Percentiles rank a stretch among this genome's conserved stretches.
These are phyloP conservation scores for Diplolepis rosae DNA, from an alignment of 2,888 invertebrate genomes.

Conservation along the genomic window DNA sequence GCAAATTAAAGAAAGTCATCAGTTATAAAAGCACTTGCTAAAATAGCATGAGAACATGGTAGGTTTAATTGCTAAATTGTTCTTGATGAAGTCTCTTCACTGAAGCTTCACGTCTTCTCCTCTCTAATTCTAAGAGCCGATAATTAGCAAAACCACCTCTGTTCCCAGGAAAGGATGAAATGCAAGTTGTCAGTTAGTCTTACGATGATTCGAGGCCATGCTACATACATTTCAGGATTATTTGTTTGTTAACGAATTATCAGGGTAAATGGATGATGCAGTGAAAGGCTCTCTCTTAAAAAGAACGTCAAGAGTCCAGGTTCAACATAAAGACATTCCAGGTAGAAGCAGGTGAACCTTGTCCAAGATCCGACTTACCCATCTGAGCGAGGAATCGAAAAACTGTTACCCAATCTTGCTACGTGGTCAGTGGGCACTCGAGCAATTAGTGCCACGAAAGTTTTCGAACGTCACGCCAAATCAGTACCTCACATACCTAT, in stretches of 20 bases:
- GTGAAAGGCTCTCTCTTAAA: slow-evolving; percentile 42
- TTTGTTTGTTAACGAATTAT: slow-evolving; percentile 45
- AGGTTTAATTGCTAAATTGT: not conserved
- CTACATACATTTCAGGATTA: slow-evolving; percentile 26
- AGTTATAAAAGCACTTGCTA: not conserved
- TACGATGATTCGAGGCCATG: not conserved
- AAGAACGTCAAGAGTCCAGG: not conserved
- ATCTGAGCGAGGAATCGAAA: slow-evolving; percentile 31
- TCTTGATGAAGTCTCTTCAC: not conserved
- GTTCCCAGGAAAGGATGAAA: not conserved
- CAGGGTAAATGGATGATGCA: slow-evolving; percentile 28
- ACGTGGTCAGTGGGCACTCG: slow-evolving; percentile 12
- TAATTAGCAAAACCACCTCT: slow-evolving; percentile 36
- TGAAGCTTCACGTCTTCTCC: not conserved
- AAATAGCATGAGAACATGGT: not conserved
- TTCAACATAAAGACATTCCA: not conserved
- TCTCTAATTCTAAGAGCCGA: slow-evolving; percentile 29
- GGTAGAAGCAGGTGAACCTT: slow-evolving; percentile 22
- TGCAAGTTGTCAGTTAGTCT: not conserved
- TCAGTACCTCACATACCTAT: not conserved
- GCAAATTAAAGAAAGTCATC: not conserved
- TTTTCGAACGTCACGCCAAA: not conserved
- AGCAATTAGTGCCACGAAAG: slow-evolving; percentile 9
- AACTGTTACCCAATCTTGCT: slow-evolving; percentile 24
- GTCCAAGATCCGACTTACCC: slow-evolving; percentile 13